Evolutionary conservation across 64 coral and sea anemone species (phyloP).

Genomic region (Dendrophyllia cribrosa): DNA sequence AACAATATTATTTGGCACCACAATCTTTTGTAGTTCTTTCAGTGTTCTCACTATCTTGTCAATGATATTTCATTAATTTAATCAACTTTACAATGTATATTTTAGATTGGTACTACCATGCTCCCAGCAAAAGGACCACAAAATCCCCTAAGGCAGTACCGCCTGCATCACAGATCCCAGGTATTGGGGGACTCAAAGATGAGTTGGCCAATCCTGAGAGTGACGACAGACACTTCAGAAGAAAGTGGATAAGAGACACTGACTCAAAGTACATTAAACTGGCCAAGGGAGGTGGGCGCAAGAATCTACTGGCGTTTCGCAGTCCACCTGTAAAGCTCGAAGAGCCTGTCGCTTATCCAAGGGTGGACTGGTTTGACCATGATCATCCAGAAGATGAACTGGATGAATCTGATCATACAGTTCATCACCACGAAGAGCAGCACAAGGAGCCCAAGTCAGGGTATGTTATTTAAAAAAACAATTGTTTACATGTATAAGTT

Average conservation of each 20-base stretch:
- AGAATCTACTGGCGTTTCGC: constrained; percentile 75
- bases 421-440: neutral
- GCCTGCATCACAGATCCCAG: constrained; percentile 93
- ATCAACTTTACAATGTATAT: neutral
- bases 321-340: constrained; percentile 56
- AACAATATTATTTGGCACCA: too few species aligned
- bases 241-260: constrained; percentile 98
- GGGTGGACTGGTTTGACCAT: constrained; percentile 97
- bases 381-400: constrained; percentile 70
- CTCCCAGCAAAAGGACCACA: constrained; percentile 50
- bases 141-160: constrained; percentile 48
- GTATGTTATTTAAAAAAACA: neutral
- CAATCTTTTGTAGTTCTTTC: too few species aligned
- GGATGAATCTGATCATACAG: constrained; percentile 16
- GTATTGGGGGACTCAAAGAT: constrained; percentile 77
- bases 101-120: constrained; percentile 97
- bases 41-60: too few species aligned
- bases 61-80: too few species aligned
- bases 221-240: constrained; percentile 85
- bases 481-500: neutral
- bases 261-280: constrained; percentile 97
- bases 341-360: constrained; percentile 74
- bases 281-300: constrained; percentile 89
- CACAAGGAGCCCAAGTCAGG: constrained; percentile 31
- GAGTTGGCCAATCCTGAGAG: constrained; percentile 50